These are phyloP conservation scores for Megalurothrips usitatus DNA, from an alignment of 2,888 invertebrate genomes.

Conservation along the genomic window DNA sequence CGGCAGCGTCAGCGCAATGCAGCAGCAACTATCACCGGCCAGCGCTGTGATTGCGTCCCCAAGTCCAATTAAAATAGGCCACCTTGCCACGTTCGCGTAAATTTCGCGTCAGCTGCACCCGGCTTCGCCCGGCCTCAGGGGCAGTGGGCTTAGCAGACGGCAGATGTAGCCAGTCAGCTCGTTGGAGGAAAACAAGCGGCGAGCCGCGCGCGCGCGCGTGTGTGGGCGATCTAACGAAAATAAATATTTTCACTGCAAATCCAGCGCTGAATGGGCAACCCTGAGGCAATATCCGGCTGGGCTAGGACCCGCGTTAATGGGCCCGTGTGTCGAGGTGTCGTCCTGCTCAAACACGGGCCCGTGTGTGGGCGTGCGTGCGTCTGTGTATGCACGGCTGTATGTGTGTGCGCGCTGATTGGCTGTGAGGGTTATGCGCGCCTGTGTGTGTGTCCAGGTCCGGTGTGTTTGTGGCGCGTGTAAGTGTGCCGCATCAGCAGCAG, in stretches of 20 bases:
- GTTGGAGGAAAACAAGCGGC: no score
- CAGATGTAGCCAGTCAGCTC: no score
- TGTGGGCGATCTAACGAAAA: background rate
- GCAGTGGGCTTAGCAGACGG: no score
- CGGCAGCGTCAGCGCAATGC: no score
- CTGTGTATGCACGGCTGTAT: background rate
- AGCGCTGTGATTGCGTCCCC: no score
- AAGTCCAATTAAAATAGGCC: no score
- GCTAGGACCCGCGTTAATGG: background rate
- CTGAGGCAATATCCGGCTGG: background rate
- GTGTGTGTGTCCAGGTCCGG: background rate
- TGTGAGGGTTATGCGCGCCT: background rate
- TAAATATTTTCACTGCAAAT: constrained; percentile 18
- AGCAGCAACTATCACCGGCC: no score
- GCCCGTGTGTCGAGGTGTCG: background rate
- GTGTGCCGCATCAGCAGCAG: background rate
- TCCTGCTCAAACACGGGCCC: background rate
- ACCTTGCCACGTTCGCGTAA: no score
- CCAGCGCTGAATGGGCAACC: background rate
- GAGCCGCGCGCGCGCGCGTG: no score
- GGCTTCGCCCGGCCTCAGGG: no score
- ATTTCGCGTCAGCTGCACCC: no score
- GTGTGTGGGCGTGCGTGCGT: background rate
- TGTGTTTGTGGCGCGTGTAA: background rate
- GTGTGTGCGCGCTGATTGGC: background rate